Conservation (phyloP, 2,113 vertebrate species). For the Chaetodon auriga region DNA sequence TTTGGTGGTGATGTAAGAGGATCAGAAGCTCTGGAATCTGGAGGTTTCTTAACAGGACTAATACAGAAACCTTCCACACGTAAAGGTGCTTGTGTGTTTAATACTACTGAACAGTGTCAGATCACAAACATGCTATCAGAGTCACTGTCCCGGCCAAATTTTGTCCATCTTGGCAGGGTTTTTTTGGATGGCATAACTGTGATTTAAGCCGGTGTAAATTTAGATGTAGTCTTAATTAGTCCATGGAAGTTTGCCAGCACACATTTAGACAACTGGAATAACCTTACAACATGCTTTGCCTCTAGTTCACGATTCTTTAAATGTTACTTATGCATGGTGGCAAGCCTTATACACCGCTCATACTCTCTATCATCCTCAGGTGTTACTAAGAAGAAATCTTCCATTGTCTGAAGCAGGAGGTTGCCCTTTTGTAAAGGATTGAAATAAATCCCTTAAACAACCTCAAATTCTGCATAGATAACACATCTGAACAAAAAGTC, state of each 20-base stretch:
- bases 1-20: constrained; percentile 73
- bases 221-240: constrained; percentile 19
- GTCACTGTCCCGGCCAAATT: not conserved
- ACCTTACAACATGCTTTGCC: not conserved
- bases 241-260: not conserved
- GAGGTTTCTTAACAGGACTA: constrained; percentile 52
- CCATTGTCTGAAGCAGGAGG: not conserved
- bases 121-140: constrained; percentile 25
- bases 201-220: constrained; percentile 25
- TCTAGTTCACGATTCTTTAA: not conserved
- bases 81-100: constrained; percentile 23
- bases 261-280: constrained; percentile 12
- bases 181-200: not conserved
- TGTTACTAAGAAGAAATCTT: not conserved
- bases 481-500: not conserved
- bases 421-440: not conserved
- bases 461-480: not conserved
- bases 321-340: not conserved
- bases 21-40: constrained; percentile 71
- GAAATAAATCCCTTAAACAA: not conserved
- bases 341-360: not conserved
- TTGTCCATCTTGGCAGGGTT: not conserved
- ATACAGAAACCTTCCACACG: constrained; percentile 36
- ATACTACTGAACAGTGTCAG: constrained; percentile 21
- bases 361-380: not conserved